These are phyloP conservation scores for Nemurella pictetii DNA, from an alignment of 2,888 invertebrate genomes.

Conservation along the genomic window DNA sequence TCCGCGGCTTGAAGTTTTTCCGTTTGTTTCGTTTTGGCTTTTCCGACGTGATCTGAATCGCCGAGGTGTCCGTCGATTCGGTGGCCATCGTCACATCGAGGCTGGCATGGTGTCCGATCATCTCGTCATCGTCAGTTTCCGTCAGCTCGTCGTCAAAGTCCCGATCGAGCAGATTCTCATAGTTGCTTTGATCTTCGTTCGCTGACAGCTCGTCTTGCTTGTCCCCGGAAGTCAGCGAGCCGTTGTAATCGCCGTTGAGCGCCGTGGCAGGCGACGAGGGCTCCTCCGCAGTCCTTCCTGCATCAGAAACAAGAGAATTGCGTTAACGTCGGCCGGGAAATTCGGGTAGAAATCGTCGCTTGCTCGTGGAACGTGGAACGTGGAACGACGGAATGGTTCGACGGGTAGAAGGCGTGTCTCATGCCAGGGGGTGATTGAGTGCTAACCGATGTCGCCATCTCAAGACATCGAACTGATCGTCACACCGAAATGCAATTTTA, in stretches of 20 bases:
- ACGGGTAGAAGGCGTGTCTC: too few relatives aligned
- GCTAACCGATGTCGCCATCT: not conserved
- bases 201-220: constrained; percentile 32
- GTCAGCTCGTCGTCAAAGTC: constrained; percentile 35
- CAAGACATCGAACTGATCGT: not conserved
- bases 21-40: constrained; percentile 70
- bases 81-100: constrained; percentile 28
- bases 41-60: not conserved
- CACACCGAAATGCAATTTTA: not conserved
- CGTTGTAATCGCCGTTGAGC: constrained; percentile 34
- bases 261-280: constrained; percentile 27
- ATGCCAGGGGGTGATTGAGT: not conserved
- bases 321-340: not conserved
- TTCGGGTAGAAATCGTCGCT: too few relatives aligned
- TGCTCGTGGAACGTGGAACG: too few relatives aligned
- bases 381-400: too few relatives aligned
- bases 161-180: constrained; percentile 26
- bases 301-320: not conserved
- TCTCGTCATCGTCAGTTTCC: constrained; percentile 29
- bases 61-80: constrained; percentile 1
- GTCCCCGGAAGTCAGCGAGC: constrained; percentile 28
- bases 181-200: constrained; percentile 31
- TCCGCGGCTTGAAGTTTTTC: constrained; percentile 78
- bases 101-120: constrained; percentile 27
- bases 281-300: constrained; percentile 33